Evolutionary conservation across 2,113 vertebrate species (phyloP).

Genomic region (Hassar affinis): DNA sequence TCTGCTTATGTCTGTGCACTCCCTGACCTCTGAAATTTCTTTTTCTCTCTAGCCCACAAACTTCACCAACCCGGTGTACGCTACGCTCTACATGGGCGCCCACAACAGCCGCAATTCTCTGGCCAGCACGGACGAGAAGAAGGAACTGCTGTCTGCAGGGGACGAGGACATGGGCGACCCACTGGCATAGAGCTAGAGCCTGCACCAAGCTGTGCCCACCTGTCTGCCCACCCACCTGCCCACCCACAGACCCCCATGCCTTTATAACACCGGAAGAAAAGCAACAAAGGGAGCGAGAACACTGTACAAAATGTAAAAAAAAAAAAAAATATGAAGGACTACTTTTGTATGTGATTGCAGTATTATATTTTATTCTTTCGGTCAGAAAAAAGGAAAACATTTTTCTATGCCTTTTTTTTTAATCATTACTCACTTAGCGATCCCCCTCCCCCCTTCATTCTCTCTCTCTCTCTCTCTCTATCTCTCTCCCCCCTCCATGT

Average conservation of each 20-base stretch:
- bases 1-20: not conserved
- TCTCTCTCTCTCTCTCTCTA: constrained; percentile 50
- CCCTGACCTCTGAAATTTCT: not conserved
- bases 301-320: constrained; percentile 97
- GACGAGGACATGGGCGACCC: constrained; percentile 92
- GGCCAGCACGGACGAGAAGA: constrained; percentile 95
- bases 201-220: not conserved
- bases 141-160: constrained; percentile 87
- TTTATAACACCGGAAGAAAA: constrained; percentile 67
- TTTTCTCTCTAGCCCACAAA: constrained; percentile 86
- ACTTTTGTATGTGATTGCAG: constrained; percentile 99
- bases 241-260: constrained; percentile 64
- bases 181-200: constrained; percentile 81
- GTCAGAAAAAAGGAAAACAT: constrained; percentile 69
- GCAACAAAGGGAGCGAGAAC: constrained; percentile 70
- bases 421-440: constrained; percentile 61
- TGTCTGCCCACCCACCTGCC: constrained; percentile 29
- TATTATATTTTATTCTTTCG: constrained; percentile 89
- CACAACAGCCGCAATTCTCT: constrained; percentile 94
- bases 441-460: constrained; percentile 32
- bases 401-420: constrained; percentile 76
- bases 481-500: constrained; percentile 59
- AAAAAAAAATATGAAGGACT: constrained; percentile 90
- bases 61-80: constrained; percentile 96
- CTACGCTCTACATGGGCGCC: constrained; percentile 96